A percentile compares a stretch with the other conserved stretches of the same genome.
These are phyloP conservation scores for Stenolophus ochropezus DNA, from an alignment of 2,888 invertebrate genomes.

Conservation along the genomic window DNA sequence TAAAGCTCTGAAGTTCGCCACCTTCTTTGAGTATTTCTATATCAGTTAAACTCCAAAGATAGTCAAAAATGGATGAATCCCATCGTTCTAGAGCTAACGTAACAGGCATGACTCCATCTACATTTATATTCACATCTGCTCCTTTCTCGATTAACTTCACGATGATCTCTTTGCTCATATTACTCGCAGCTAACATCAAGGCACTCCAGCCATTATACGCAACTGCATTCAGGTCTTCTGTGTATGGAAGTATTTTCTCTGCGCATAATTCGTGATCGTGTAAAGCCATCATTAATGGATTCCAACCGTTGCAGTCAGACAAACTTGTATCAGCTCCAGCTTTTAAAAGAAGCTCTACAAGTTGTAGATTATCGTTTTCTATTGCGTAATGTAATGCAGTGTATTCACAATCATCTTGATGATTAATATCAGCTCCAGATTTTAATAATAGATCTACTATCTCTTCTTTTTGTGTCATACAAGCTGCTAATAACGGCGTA, in stretches of 20 bases:
- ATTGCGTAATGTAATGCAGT: conserved; percentile 44
- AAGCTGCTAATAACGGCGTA: conserved; percentile 33
- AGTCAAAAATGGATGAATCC: conserved; percentile 11
- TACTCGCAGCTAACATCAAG: conserved; percentile 15
- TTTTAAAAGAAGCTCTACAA: conserved; percentile 17
- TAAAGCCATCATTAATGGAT: conserved; percentile 37
- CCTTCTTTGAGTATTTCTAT: conserved; percentile 1
- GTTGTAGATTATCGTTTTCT: conserved; percentile 40
- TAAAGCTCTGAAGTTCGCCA: conserved; percentile 23
- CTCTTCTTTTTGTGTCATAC: conserved; percentile 31
- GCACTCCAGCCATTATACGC: conserved; percentile 27
- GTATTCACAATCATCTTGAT: conserved; percentile 22
- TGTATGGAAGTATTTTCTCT: conserved; percentile 28
- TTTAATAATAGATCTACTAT: conserved; percentile 13
- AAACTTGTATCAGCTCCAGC: conserved; percentile 26
- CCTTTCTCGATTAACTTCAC: conserved; percentile 13
- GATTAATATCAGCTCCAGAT: conserved; percentile 32
- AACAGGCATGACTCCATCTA: conserved; percentile 37
- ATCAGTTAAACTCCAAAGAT: conserved; percentile 22
- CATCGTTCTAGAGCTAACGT: conserved; percentile 11
- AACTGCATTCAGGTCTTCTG: conserved; percentile 19
- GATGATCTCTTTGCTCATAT: conserved; percentile 12
- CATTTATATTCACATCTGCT: conserved; percentile 40
- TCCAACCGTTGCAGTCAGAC: conserved; percentile 20
- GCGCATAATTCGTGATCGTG: conserved; percentile 23